A percentile compares a stretch with the other conserved stretches of the same genome.
phyloP scores from a whole-genome alignment of 2,113 vertebrate species.

The Garra rufa region DNA sequence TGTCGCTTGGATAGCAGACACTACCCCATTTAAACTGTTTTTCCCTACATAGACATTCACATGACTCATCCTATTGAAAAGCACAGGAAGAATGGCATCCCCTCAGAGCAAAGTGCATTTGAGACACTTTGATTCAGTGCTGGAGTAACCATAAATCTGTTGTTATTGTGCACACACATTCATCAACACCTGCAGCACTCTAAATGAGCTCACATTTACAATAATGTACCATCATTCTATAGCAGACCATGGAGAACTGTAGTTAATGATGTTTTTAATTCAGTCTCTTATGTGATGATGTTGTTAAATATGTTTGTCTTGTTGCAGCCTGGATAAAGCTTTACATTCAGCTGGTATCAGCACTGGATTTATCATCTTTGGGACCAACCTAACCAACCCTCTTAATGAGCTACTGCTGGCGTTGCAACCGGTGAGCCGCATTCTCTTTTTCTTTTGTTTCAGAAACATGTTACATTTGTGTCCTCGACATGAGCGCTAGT shows the following conservation, averaged over 20 bases:
- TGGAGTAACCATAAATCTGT: not conserved
- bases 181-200: not conserved
- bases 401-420: slow-evolving; percentile 93
- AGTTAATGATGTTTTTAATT: slow-evolving; percentile 34
- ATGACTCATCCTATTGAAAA: slow-evolving; percentile 2
- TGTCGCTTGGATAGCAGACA: not conserved
- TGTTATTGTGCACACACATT: not conserved
- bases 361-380: slow-evolving; percentile 94
- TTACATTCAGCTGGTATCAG: slow-evolving; percentile 94
- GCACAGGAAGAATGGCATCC: not conserved
- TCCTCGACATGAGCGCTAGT: not conserved
- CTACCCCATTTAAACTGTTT: not conserved
- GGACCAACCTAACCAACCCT: slow-evolving; percentile 95
- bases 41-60: slow-evolving; percentile 6
- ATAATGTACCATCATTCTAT: not conserved
- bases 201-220: not conserved
- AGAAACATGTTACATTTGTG: not conserved
- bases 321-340: slow-evolving; percentile 81
- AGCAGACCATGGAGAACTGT: slow-evolving; percentile 7
- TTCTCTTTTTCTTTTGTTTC: not conserved
- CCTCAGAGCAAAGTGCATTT: not conserved
- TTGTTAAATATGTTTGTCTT: slow-evolving; percentile 34
- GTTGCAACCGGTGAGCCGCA: slow-evolving; percentile 88
- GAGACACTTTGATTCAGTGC: not conserved
- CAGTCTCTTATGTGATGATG: slow-evolving; percentile 17